Evolutionary conservation across 37 sponge, comb jelly and placozoan species (phyloP).

Genomic region (Aphrocallistes beatrix): DNA sequence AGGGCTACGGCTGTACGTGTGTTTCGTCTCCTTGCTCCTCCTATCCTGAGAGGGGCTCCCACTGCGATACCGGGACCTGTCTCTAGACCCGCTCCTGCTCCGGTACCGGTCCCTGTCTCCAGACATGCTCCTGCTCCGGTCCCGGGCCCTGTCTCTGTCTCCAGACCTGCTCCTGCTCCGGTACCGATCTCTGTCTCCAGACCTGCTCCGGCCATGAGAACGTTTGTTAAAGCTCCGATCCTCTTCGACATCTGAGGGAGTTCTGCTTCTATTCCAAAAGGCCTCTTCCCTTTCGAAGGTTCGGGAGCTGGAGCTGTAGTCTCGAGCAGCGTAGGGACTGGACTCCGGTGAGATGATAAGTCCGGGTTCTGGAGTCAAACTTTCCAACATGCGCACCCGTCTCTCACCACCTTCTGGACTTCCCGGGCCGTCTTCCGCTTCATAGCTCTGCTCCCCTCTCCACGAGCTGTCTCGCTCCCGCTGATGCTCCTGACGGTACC

Average conservation of each 20-base stretch:
- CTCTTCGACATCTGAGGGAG: neutral
- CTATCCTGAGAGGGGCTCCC: too few relatives aligned
- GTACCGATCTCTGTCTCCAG: neutral
- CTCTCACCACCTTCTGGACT: neutral
- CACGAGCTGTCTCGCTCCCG: neutral
- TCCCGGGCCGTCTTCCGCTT: neutral
- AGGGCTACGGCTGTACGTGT: too few relatives aligned
- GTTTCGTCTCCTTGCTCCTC: too few relatives aligned
- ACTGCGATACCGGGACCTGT: too few relatives aligned
- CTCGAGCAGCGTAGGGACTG: neutral
- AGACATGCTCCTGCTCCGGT: too few relatives aligned
- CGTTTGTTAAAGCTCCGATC: neutral
- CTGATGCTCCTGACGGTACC: neutral
- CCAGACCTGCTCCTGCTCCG: neutral
- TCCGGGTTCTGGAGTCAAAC: constrained; percentile 9
- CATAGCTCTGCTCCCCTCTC: neutral
- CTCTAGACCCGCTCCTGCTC: too few relatives aligned
- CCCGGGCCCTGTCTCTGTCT: too few relatives aligned
- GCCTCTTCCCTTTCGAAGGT: neutral
- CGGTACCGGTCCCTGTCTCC: too few relatives aligned
- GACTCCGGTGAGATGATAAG: neutral
- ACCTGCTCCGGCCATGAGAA: neutral
- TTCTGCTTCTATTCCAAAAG: neutral
- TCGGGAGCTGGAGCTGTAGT: neutral
- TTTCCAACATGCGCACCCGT: neutral